Evolutionary conservation across 2,113 vertebrate species (phyloP), one percentile per base, ranked within the genome.

Genomic region (Hyperoodon ampullatus): DNA sequence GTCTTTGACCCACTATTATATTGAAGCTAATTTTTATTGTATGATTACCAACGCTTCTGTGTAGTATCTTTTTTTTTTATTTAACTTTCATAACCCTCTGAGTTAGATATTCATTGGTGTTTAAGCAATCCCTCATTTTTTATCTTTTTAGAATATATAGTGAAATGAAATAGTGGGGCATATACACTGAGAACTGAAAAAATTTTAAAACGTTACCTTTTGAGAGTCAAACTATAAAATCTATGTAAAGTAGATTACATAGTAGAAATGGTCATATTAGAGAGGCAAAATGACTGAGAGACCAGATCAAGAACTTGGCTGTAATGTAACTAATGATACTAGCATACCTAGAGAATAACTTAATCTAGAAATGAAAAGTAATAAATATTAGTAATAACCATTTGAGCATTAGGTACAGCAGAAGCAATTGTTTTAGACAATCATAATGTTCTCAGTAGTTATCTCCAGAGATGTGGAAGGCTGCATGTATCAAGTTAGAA

Each of bases 11-110:
- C 44, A 93, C 65, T 65, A 13, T 82, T 74, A 91, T 65, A 78
- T 72, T 71, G 63, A 83, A 90, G 74, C 58, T 85, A 90, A 70
- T 80, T 88, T 87, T 93, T 91, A 60, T 93, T 88, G 10, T 77
- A 19, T 60, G 9, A 88, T 71, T 63, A 92, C 28, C 55, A 92
- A 4, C 21, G 65, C 66, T 72, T 90, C 44, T 74, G 2, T 66
- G 1, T 60, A 50, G 47, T 83, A 14, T 71, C 12, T 15, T n/a
- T n/a, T n/a, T n/a, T n/a, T n/a, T n/a, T n/a, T n/a, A 63, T 28
- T 14, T 11, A 80, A 70, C 2, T 44, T 88, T 44, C 8, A 16
- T 89, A 53, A 33, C 21, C 23, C 5, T 47, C 0, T 88, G 72
- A 94, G 16, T 44, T 92, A 93, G 33, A 35, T 66, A 87, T 55